Evolutionary conservation across 1,140 invertebrate species (phyloP).

Genomic region (Drosophila kohkoa): DNA sequence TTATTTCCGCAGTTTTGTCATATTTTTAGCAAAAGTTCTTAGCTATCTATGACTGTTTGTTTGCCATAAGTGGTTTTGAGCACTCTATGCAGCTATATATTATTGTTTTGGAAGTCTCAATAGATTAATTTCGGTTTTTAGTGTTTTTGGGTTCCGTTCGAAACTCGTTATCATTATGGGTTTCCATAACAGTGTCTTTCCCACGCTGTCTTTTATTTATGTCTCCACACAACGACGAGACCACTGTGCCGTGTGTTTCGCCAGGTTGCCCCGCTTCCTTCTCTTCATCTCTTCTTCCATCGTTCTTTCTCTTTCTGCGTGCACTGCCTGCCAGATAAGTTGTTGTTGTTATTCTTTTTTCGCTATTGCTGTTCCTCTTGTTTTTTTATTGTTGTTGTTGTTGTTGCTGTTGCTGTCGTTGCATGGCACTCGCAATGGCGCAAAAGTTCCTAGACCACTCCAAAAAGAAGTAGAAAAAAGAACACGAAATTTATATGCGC

Average conservation of each 20-base stretch:
- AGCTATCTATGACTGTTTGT: neutral
- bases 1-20: neutral
- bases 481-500: constrained; percentile 82
- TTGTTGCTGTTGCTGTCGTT: constrained; percentile 51
- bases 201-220: constrained; percentile 61
- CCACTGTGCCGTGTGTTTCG: constrained; percentile 63
- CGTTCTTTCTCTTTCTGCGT: constrained; percentile 14
- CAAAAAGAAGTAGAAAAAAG: constrained; percentile 59
- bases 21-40: neutral
- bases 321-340: constrained; percentile 66
- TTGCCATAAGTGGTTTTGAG: neutral
- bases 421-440: constrained; percentile 75
- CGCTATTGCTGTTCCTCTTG: constrained; percentile 5
- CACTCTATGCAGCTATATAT: neutral
- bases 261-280: constrained; percentile 5
- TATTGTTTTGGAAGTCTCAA: constrained; percentile 2
- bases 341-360: constrained; percentile 24
- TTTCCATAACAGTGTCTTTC: constrained; percentile 41
- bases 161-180: constrained; percentile 37
- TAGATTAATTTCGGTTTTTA: constrained; percentile 32
- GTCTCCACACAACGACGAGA: constrained; percentile 33
- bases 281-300: neutral
- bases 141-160: constrained; percentile 15
- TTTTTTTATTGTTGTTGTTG: constrained; percentile 54
- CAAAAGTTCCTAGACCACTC: constrained; percentile 83